Evolutionary conservation across 1,140 invertebrate species (phyloP), one percentile per base, ranked within the genome.

Genomic region (Coelopa frigida): DNA sequence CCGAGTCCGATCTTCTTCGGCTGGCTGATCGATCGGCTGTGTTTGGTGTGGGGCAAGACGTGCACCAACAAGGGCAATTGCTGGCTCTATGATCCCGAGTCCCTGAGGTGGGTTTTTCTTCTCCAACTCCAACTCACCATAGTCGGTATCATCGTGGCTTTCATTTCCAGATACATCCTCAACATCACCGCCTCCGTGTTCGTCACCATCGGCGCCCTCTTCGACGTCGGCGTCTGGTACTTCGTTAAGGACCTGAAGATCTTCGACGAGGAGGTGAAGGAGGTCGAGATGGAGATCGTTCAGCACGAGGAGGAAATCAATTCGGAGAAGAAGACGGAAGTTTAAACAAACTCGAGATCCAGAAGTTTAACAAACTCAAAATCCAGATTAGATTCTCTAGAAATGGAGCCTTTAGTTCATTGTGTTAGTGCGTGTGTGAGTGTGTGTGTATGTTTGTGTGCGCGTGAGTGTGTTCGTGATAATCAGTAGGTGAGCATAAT

Each of bases 1-100:
- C 82, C 82, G 1, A 80, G 81, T 29, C 83, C 83, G 12, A 85
- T 85, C 49, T 70, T 85, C 26, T 85, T 84, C 57, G 83, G 83
- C 48, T 78, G 75, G 53, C 78, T 85, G 41, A 73, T 85, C 53
- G 83, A 83, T 80, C 72, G 71, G 31, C 77, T 80, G 12, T 85
- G 83, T 54, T 55, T 84, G 2, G 78, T 85, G 11, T 85, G 83
- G 83, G 83, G 83, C 12, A 83, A 81, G 59, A 84, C 83, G 8
- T 85, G 83, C 55, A 72, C 75, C 5, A 79, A 78, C 39, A 83
- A 75, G 31, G 83, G 83, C 42, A 85, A 85, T 57, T 85, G 83
- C 59, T 85, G 82, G 83, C 62, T 84, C 2, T 85, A 83, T 53
- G 78, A 84, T 61, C 78, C 80, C 6, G 74, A 76, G 51, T 72